phyloP scores from a whole-genome alignment of 2,888 invertebrate species.

The Eumerus sabulonum region DNA sequence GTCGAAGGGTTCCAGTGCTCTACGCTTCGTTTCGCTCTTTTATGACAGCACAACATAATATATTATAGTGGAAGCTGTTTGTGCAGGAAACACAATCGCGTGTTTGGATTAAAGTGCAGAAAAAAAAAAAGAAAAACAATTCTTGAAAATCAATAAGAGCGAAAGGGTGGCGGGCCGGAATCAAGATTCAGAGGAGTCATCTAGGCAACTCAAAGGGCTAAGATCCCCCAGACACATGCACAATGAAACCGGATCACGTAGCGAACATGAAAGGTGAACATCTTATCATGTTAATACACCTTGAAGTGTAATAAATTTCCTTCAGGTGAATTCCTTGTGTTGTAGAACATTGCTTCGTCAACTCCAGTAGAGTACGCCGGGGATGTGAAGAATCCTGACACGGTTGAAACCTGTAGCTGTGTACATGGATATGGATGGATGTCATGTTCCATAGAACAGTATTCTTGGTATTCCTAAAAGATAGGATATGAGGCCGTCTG shows the following conservation, averaged over 20 bases:
- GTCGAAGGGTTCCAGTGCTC: slow-evolving; percentile 25
- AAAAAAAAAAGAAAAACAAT: slow-evolving; percentile 23
- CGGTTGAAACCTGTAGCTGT: too few relatives aligned
- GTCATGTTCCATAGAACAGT: too few relatives aligned
- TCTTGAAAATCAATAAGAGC: slow-evolving; percentile 48
- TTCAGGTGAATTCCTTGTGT: slow-evolving; percentile 59
- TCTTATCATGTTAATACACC: slow-evolving; percentile 68
- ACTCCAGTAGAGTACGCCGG: too few relatives aligned
- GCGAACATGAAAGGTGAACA: slow-evolving; percentile 63
- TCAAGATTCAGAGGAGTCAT: slow-evolving; percentile 3
- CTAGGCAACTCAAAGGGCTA: neutral
- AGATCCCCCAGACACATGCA: neutral
- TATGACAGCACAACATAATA: slow-evolving; percentile 57
- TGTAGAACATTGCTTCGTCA: slow-evolving; percentile 20
- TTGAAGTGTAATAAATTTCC: slow-evolving; percentile 67
- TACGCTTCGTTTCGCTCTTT: slow-evolving; percentile 8
- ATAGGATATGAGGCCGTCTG: too few relatives aligned
- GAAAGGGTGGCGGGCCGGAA: neutral
- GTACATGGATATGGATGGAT: too few relatives aligned
- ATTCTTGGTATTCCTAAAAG: too few relatives aligned
- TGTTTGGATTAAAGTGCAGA: slow-evolving; percentile 46
- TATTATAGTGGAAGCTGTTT: slow-evolving; percentile 29
- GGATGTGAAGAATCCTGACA: too few relatives aligned
- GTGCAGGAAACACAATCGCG: slow-evolving; percentile 41
- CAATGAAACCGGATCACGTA: slow-evolving; percentile 50